Conservation (phyloP, 2,113 vertebrate genomes). For the Malurus cyaneus region DNA sequence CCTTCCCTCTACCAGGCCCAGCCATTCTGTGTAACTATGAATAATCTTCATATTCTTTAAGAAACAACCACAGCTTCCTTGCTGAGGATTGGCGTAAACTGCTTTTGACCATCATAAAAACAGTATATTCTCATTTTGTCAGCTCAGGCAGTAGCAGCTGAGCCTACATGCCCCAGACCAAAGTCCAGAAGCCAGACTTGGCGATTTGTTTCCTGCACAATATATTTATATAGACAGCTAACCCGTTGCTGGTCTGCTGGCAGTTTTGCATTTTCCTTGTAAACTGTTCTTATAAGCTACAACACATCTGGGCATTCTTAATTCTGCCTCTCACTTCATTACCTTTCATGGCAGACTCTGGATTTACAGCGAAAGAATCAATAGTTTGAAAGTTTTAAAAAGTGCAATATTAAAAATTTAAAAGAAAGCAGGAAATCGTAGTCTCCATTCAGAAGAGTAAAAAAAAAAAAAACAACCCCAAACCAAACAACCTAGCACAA, state of each 20-base stretch:
- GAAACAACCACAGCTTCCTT: neutral
- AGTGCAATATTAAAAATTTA: constrained; percentile 60
- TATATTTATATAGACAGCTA: constrained; percentile 51
- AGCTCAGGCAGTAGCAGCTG: neutral
- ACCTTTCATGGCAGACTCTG: constrained; percentile 57
- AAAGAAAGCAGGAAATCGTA: constrained; percentile 56
- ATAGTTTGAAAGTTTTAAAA: constrained; percentile 65
- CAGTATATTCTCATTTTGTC: constrained; percentile 18
- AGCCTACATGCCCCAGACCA: neutral
- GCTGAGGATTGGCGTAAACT: neutral
- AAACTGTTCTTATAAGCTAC: constrained; percentile 46
- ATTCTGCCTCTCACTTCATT: constrained; percentile 68
- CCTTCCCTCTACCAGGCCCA: neutral
- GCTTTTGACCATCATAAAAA: neutral
- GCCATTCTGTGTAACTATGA: neutral
- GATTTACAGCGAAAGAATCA: constrained; percentile 57
- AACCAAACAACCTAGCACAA: neutral
- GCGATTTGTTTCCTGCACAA: constrained; percentile 19
- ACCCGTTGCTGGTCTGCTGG: constrained; percentile 21
- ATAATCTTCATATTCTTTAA: neutral
- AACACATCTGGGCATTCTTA: constrained; percentile 67
- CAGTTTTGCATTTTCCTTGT: constrained; percentile 58
- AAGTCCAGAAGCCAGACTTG: constrained; percentile 34
- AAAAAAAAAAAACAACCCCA: neutral
- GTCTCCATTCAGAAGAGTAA: neutral